Evolutionary conservation across 2,888 invertebrate species (phyloP).

Genomic region (Hyalella azteca): DNA sequence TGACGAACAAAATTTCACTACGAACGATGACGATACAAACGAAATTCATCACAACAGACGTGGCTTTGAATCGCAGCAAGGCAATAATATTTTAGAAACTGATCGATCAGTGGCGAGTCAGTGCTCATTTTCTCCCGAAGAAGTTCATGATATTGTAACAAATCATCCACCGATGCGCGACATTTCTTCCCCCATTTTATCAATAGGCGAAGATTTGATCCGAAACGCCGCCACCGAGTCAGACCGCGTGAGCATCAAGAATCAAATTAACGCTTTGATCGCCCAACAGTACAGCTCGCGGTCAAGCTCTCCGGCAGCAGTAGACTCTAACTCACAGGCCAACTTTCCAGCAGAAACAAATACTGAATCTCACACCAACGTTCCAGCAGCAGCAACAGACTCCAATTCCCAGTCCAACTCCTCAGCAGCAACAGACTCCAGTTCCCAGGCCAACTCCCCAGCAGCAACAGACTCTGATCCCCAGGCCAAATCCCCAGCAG

Average conservation of each 20-base stretch:
- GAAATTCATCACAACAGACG: too few relatives aligned
- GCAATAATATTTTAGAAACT: too few relatives aligned
- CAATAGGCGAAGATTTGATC: neutral
- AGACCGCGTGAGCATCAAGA: conserved; percentile 29
- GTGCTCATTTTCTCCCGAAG: too few relatives aligned
- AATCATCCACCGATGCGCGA: neutral
- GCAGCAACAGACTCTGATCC: neutral
- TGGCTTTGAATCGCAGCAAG: too few relatives aligned
- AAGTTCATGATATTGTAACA: neutral
- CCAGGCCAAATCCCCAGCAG: neutral
- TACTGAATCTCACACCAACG: neutral
- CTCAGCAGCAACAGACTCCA: neutral
- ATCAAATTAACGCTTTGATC: conserved; percentile 13
- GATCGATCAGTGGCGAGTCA: too few relatives aligned
- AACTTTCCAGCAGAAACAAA: neutral
- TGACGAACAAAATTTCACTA: too few relatives aligned
- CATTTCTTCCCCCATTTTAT: neutral
- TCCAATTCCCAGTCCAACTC: neutral
- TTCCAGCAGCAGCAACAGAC: neutral
- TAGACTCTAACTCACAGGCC: neutral
- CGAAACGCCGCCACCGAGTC: neutral
- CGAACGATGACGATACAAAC: too few relatives aligned
- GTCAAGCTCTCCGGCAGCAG: neutral
- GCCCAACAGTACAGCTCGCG: conserved; percentile 2
- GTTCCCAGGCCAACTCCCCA: neutral